Evolutionary conservation across 2,888 invertebrate genomes (phyloP), one percentile per base, ranked within the genome.

Genomic region (Diloba caeruleocephala): DNA sequence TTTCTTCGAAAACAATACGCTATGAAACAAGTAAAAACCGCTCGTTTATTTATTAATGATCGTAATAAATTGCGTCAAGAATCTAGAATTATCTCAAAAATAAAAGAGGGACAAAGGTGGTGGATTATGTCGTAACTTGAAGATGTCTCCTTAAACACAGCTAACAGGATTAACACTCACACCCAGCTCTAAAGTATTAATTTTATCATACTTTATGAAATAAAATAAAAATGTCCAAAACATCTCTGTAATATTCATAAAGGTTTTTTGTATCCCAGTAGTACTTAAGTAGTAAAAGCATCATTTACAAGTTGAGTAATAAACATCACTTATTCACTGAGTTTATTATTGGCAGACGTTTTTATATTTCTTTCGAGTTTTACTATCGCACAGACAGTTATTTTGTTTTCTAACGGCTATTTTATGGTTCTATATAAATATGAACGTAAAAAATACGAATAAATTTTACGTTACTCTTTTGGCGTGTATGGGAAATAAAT

Each of bases 311-410:
- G 44, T 69, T 52, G 9, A 39, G 42, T 53, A 50, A 59, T 74
- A 63, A 61, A 62, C 57, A 63, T 75, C 38, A 56, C 42, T 54
- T 59, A 58, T 65, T 57, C 62, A 62, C 25, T 9, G 55, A 56
- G 25, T 55, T 58, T 43, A 48, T 61, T 73, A 68, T 74, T 63
- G 57, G 67, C 64, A 74, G 60, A 64, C 67, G 63, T 55, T 75
- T 67, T 54, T 55, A 62, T 73, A 70, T 68, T 72, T 66, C 58
- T 59, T 65, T 51, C 36, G 37, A 49, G 33, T 64, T 73, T 68
- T 66, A 66, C 52, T 71, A 57, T 58, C 48, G 44, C 23, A 37
- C 46, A 51, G 45, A 63, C 50, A 54, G 61, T 53, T 63, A 64
- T 62, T 67, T 37, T 59, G 43, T 53, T 59, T 54, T 55, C 38